Conservation (phyloP, 2,113 vertebrate species). For the Rutilus rutilus region DNA sequence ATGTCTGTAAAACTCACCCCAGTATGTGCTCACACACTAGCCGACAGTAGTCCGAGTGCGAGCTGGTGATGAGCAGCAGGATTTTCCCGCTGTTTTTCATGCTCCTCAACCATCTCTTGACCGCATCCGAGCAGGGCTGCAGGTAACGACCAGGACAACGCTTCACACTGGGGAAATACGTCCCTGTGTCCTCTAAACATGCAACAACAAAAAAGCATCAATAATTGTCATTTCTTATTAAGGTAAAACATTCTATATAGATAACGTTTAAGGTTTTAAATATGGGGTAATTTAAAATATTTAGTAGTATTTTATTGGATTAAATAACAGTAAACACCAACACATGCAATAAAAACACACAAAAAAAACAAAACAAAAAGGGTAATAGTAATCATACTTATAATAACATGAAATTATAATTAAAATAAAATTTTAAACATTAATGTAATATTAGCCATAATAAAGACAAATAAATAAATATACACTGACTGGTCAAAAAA, state of each 20-base stretch:
- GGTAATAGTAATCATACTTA: background rate
- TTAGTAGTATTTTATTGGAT: background rate
- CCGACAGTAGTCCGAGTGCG: conserved; percentile 94
- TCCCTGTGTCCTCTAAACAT: conserved; percentile 84
- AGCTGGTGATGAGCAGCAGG: conserved; percentile 92
- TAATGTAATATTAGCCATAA: background rate
- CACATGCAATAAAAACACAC: background rate
- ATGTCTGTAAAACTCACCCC: conserved; percentile 78
- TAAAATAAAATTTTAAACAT: background rate
- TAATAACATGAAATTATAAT: background rate
- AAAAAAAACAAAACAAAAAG: background rate
- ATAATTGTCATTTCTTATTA: background rate
- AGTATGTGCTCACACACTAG: conserved; percentile 89
- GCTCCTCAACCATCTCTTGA: conserved; percentile 87
- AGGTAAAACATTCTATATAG: background rate
- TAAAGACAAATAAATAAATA: no score
- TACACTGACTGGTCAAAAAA: no score
- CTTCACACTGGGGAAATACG: conserved; percentile 93
- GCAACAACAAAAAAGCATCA: background rate
- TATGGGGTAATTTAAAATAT: background rate
- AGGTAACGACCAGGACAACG: conserved; percentile 86
- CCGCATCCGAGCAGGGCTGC: conserved; percentile 85
- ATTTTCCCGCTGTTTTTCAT: conserved; percentile 88
- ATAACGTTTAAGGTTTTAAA: background rate
- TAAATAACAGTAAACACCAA: background rate